Evolutionary conservation across 1,140 invertebrate species (phyloP), one percentile per base, ranked within the genome.

Genomic region (Alviniconcha marisindica): DNA sequence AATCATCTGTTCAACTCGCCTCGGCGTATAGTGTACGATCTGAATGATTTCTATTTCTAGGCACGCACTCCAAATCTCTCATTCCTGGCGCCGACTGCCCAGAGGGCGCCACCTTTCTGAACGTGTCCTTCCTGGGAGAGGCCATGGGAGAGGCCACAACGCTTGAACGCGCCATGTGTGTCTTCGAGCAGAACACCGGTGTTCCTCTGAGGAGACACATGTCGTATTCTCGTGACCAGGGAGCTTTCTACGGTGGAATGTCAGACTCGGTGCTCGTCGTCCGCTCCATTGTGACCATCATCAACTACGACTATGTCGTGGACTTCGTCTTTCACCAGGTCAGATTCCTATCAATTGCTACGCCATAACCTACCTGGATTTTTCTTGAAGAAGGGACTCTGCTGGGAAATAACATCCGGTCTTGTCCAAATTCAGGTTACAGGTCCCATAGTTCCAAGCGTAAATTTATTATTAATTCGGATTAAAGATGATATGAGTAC

Each of bases 231-330:
- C n/a, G 54, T 31, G 81, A 33, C 12, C 80, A 81, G 36, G 85
- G 86, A 0, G 76, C 79, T 44, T 90, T 90, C 48, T 90, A 89
- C 77, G 85, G 84, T 21, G 90, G 90, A 0, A 87, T 90, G 86
- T 44, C 84, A 48, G 88, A 89, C 77, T 84, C 86, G 77, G 90
- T 88, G 5, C 83, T 92, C 2, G 82, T 87, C 12, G 73, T 92
- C 12, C 74, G 91, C 24, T 88, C 88, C 18, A 87, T 90, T 18
- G 40, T 87, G 7, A 89, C 88, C 14, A 80, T 91, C n/a, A 74
- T 83, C n/a, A 91, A 91, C 84, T 91, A 91, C 69, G 90, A 92
- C 81, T 91, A 92, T 66, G 88, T 91, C 5, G 81, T 91, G 14
- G 91, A 92, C 83, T 91, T 87, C 42, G 87, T 89, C n/a, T 91